Base-by-base conservation (phyloP, 2,888 invertebrate species). In the Heteromyza rotundicornis region DNA sequence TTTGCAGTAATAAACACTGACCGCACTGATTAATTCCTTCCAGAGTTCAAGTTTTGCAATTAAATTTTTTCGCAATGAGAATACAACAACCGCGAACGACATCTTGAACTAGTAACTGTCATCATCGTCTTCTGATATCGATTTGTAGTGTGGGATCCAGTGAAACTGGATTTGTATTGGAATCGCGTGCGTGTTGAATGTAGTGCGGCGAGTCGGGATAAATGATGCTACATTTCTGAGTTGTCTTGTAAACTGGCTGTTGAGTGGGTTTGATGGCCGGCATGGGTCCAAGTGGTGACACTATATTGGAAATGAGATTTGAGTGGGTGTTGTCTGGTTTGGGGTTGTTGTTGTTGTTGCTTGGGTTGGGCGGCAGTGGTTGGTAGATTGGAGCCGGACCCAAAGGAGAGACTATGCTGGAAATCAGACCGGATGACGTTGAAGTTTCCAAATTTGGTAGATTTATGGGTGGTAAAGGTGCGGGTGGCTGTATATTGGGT, bases 41-140 rank as follows among this genome's bases (percentile, higher is more conserved):
- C 32, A 8, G 32, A 32, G 32, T 32, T 32, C 32, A 32, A 32
- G 32, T 32, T 32, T 32, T n/a, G 12, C 32, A 12, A 32, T 32
- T n/a, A n/a, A n/a, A n/a, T n/a, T n/a, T n/a, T n/a, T n/a, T n/a
- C n/a, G n/a, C 32, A 32, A 32, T 32, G 32, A n/a, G n/a, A n/a
- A n/a, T n/a, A n/a, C n/a, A n/a, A n/a, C n/a, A n/a, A n/a, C n/a
- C n/a, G n/a, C n/a, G n/a, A n/a, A n/a, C n/a, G n/a, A n/a, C n/a
- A n/a, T n/a, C n/a, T n/a, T n/a, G n/a, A n/a, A n/a, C n/a, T 5
- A 32, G 32, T 32, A 12, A 8, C 7, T 12, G 5, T 5, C 24
- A 36, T 44, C 36, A 59, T 56, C 71, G 57, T 68, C 70, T 61
- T 19, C 74, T 69, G 10, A 69, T 59, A 60, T 74, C 74, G 24